Evolutionary conservation across 1,140 invertebrate species (phyloP).

Genomic region (Drosophila bocqueti): DNA sequence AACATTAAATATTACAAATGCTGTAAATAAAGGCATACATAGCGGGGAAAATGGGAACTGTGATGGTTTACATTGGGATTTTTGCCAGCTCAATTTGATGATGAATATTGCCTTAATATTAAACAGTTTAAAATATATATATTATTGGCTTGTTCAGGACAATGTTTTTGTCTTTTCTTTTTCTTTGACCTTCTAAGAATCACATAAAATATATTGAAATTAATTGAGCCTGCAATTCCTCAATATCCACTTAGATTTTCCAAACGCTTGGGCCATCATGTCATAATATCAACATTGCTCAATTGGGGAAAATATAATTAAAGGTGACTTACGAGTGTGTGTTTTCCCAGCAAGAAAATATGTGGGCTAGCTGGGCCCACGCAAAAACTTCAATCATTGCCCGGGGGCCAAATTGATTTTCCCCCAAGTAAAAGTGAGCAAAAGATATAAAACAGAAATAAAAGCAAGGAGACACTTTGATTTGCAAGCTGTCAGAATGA

Average conservation of each 20-base stretch:
- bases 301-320: slow-evolving; percentile 32
- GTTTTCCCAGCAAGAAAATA: slow-evolving; percentile 13
- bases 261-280: background rate
- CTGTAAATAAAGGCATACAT: background rate
- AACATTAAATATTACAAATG: background rate
- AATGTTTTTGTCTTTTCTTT: background rate
- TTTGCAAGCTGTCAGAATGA: slow-evolving; percentile 71
- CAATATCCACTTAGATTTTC: slow-evolving; percentile 7
- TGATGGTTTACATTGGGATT: background rate
- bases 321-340: slow-evolving; percentile 20
- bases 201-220: background rate
- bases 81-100: background rate
- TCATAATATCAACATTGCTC: slow-evolving; percentile 27
- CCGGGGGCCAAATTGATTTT: slow-evolving; percentile 43
- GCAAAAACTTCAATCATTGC: slow-evolving; percentile 40
- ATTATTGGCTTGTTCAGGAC: background rate
- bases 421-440: slow-evolving; percentile 19
- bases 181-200: background rate
- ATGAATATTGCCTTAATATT: background rate
- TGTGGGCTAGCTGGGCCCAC: slow-evolving; percentile 23
- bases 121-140: background rate
- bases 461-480: slow-evolving; percentile 50
- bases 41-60: background rate
- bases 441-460: slow-evolving; percentile 35
- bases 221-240: slow-evolving; percentile 14